Base-by-base conservation (phyloP, 2,888 invertebrate genomes). In the Ophraella communa region DNA sequence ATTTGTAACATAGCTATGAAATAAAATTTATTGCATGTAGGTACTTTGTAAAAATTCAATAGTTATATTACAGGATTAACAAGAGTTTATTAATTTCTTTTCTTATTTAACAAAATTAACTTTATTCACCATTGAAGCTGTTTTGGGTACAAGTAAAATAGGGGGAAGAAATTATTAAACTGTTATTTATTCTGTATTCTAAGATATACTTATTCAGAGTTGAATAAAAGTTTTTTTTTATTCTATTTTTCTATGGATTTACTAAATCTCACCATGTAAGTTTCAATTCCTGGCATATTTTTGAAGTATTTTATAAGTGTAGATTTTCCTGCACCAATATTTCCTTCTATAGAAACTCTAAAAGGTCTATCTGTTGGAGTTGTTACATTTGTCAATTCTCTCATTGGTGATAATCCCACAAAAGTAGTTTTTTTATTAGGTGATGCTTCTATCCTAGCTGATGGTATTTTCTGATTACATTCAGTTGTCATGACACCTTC, bases 311-410 rank as follows among this genome's bases (percentile, higher is more conserved):
- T 74, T 17, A 83, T 77, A 11, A 83, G 74, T 5, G 82, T 82
- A 0, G 83, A 82, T 72, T 84, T 84, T 59, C 84, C 84, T 42
- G 83, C 81, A 5, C 83, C 83, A 62, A 83, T 83, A 65, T 84
- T 84, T 8, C 84, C 84, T 71, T 84, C 84, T 17, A 84, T 76
- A 0, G 83, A 81, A 10, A 84, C 82, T 30, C 81, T 74, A 67
- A 82, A 83, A 4, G 83, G 81, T 27, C 81, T 71, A 61, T 80
- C 75, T 7, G 76, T 73, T 0, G 80, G 80, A 10, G 78, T 77
- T 61, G 73, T 74, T 20, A 80, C 75, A 64, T 79, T 79, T 24
- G 76, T 78, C 18, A 80, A 67, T 62, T 78, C 75, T 58, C 76
- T 72, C 39, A 76, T 52, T 0, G 81, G 81, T 7, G 81, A 78